Conservation (phyloP, 2,113 vertebrate species). For the Pimephales promelas region DNA sequence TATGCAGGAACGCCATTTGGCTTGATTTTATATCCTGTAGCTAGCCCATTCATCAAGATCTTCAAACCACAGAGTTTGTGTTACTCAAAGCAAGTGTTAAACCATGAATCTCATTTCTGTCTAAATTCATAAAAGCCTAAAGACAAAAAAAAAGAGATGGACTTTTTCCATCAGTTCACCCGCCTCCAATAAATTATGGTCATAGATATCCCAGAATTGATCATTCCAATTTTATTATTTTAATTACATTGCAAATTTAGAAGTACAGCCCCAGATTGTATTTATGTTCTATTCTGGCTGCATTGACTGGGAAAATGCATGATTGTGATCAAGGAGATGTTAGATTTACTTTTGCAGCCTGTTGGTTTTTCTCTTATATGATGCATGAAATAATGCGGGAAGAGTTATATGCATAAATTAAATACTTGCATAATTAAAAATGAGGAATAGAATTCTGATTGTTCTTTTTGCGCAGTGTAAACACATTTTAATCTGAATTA, state of each 20-base stretch:
- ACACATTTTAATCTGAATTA: background rate
- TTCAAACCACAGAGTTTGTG: background rate
- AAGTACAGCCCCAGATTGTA: background rate
- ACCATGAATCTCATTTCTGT: background rate
- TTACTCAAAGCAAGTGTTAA: background rate
- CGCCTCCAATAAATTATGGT: background rate
- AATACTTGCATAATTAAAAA: background rate
- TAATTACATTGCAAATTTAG: background rate
- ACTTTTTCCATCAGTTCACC: background rate
- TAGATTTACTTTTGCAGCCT: background rate
- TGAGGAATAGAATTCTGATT: background rate
- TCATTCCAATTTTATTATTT: background rate
- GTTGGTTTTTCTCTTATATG: background rate
- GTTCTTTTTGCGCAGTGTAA: background rate
- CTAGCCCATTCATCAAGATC: slow-evolving; percentile 17
- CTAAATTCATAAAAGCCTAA: background rate
- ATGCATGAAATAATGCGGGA: background rate
- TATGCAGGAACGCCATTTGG: background rate
- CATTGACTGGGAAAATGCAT: background rate
- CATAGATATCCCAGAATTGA: background rate
- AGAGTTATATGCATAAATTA: background rate
- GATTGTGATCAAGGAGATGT: background rate
- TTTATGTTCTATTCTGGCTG: background rate
- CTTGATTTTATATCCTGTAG: slow-evolving; percentile 25
- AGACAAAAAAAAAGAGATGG: background rate